These are phyloP conservation scores for Centruroides sculpturatus DNA, from an alignment of 1,140 invertebrate genomes.

Conservation along the genomic window DNA sequence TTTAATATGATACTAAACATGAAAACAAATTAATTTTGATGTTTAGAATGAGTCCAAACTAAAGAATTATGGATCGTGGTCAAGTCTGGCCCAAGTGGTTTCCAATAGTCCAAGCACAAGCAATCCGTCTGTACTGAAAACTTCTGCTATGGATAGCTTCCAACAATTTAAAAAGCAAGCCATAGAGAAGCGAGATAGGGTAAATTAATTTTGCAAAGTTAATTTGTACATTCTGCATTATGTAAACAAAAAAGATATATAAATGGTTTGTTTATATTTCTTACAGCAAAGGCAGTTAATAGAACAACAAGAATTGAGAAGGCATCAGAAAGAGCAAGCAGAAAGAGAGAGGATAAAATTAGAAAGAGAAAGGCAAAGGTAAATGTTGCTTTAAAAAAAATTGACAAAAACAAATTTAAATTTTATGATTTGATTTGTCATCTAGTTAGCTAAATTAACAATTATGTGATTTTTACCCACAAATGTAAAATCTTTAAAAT, in stretches of 20 bases:
- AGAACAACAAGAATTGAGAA: constrained; percentile 62
- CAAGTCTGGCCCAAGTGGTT: constrained; percentile 48
- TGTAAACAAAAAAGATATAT: not conserved
- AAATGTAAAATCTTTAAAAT: no score
- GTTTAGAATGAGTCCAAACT: constrained; percentile 21
- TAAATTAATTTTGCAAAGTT: constrained; percentile 23
- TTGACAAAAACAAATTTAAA: no score
- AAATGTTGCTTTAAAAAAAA: not conserved
- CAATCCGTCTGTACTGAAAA: constrained; percentile 12
- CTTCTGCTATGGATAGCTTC: constrained; percentile 40
- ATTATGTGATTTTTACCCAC: no score
- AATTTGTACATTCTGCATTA: not conserved
- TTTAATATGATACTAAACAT: no score
- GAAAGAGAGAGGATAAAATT: constrained; percentile 61
- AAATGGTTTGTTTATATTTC: not conserved
- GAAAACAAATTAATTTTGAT: no score
- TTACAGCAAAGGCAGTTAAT: constrained; percentile 55
- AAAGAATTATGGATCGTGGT: constrained; percentile 86
- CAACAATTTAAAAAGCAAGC: constrained; percentile 87
- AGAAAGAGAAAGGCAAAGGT: constrained; percentile 54
- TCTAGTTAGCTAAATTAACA: no score
- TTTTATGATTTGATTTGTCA: no score
- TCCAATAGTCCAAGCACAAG: constrained; percentile 23
- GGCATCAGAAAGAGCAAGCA: constrained; percentile 63
- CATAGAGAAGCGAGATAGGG: constrained; percentile 80